Evolutionary conservation across 2,113 vertebrate genomes (phyloP).

Genomic region (Semnornis frantzii): DNA sequence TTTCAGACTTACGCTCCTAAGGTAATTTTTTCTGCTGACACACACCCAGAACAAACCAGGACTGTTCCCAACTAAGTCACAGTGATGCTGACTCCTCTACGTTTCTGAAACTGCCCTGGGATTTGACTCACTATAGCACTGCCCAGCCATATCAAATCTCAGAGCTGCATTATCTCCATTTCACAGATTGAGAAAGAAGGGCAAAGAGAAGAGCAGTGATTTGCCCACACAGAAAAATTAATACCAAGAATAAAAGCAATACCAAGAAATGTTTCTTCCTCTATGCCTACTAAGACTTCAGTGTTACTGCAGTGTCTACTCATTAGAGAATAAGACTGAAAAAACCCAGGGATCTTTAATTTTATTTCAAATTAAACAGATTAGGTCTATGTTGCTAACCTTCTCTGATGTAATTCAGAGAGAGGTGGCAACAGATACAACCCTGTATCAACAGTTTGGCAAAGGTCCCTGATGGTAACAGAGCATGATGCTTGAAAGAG

Average conservation of each 20-base stretch:
- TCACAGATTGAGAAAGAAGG: slow-evolving; percentile 30
- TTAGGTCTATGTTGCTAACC: not conserved
- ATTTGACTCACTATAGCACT: not conserved
- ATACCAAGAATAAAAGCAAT: not conserved
- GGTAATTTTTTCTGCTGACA: slow-evolving; percentile 44
- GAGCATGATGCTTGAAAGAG: accelerated
- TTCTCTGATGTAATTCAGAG: slow-evolving; percentile 1
- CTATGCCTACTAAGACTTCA: not conserved
- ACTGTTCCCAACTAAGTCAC: slow-evolving; percentile 36
- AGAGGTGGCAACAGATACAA: slow-evolving; percentile 11
- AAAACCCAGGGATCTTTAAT: not conserved
- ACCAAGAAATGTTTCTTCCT: not conserved
- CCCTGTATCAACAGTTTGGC: not conserved
- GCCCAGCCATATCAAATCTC: not conserved
- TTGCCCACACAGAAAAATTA: not conserved
- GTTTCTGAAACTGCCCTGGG: slow-evolving; percentile 20
- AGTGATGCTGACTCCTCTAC: not conserved
- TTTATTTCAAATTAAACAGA: not conserved
- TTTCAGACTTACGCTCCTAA: not conserved
- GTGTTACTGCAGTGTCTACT: not conserved
- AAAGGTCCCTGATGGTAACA: not conserved
- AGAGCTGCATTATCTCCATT: not conserved
- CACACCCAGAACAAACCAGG: not conserved
- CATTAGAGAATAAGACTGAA: not conserved
- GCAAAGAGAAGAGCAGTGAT: slow-evolving; percentile 8